These are phyloP conservation scores for Platyura marginata DNA, from an alignment of 1,140 invertebrate genomes.

Conservation along the genomic window DNA sequence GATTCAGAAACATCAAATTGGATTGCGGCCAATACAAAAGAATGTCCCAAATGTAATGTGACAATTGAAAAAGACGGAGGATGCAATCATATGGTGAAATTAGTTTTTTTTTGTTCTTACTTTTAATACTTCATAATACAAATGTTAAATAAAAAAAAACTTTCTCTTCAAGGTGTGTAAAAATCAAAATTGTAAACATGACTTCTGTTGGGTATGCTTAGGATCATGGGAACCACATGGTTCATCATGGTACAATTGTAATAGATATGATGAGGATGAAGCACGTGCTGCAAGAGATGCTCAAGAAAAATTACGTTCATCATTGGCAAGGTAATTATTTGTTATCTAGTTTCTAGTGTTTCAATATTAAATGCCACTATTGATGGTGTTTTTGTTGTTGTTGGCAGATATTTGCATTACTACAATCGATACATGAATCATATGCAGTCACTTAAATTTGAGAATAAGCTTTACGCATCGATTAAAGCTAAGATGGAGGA, in stretches of 20 bases:
- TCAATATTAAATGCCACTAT: too few relatives aligned
- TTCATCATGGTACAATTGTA: conserved; percentile 97
- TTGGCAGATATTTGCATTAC: conserved; percentile 90
- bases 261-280: conserved; percentile 93
- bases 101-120: background rate
- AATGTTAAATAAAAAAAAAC: too few relatives aligned
- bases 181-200: conserved; percentile 93
- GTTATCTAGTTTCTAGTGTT: too few relatives aligned
- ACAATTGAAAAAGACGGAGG: conserved; percentile 98
- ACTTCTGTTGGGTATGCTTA: conserved; percentile 99
- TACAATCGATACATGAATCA: conserved; percentile 99
- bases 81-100: conserved; percentile 87
- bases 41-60: conserved; percentile 96
- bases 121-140: background rate
- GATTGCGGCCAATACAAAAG: conserved; percentile 99
- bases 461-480: conserved; percentile 85
- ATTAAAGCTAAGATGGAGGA: conserved; percentile 98
- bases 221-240: conserved; percentile 98
- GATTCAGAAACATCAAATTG: conserved; percentile 99
- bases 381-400: too few relatives aligned
- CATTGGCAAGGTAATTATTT: conserved; percentile 29
- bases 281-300: conserved; percentile 90
- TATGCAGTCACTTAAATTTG: conserved; percentile 96
- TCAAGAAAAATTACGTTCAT: conserved; percentile 84
- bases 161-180: conserved; percentile 49